A percentile compares a stretch with the other conserved stretches of the same genome.
phyloP scores from a whole-genome alignment of 2,113 vertebrate species.

The Oncorhynchus keta region DNA sequence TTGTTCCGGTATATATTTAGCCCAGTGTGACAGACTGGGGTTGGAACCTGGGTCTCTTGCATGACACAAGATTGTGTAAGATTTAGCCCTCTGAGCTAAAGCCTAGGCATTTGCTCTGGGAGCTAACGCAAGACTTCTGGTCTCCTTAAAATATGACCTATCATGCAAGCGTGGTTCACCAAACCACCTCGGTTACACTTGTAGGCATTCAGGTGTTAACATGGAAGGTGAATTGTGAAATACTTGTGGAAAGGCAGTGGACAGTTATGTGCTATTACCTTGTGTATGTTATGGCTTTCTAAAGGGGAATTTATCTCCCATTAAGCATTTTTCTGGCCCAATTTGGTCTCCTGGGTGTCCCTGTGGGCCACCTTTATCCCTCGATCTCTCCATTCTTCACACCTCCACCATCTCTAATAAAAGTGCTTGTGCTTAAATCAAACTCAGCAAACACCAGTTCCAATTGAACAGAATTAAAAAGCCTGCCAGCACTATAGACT shows the following conservation, averaged over 20 bases:
- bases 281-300: slow-evolving; percentile 7
- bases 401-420: slow-evolving; percentile 46
- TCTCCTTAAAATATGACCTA: no score
- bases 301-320: slow-evolving; percentile 31
- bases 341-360: slow-evolving; percentile 40
- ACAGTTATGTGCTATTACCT: slow-evolving; percentile 6
- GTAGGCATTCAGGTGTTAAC: no score
- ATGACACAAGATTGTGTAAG: no score
- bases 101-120: no score
- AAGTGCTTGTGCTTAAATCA: slow-evolving; percentile 58
- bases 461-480: slow-evolving; percentile 68
- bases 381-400: slow-evolving; percentile 45
- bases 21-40: not conserved
- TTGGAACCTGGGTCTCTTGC: not conserved
- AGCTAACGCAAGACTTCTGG: no score
- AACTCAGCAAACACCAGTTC: slow-evolving; percentile 56
- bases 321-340: slow-evolving; percentile 26
- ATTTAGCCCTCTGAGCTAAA: no score
- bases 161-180: no score
- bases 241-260: not conserved
- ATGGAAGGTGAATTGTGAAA: no score
- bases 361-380: slow-evolving; percentile 25
- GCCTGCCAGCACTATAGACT: slow-evolving; percentile 30
- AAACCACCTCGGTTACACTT: no score
- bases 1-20: not conserved